Base-by-base conservation (phyloP, 2,113 vertebrate genomes). In the Miniopterus natalensis region DNA sequence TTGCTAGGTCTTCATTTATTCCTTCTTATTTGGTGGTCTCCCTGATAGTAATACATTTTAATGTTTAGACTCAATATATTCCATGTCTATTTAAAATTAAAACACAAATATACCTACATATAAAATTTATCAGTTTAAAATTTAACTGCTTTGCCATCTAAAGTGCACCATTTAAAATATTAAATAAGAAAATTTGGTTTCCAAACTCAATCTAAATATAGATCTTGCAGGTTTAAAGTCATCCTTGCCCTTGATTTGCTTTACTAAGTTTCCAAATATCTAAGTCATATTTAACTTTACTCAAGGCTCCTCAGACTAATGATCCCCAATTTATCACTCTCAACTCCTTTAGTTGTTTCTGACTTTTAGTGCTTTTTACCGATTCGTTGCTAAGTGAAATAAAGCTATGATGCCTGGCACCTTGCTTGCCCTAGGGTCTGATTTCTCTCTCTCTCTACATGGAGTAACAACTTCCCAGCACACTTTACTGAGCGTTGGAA, bases 31-130 rank as follows among this genome's bases (percentile, higher is more conserved):
- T 81, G 53, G 8, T 74, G 51, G 0, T 51, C 6, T 47, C 15
- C 17, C 8, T 79, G 31, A 17, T 36, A 68, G 25, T 66, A 40
- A 57, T 23, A 49, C 14, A 71, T 92, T 77, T 71, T 88, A 84
- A 92, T 84, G 42, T 57, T 92, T 42, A 57, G 3, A 18, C 11
- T 63, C 23, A 88, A n/a, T 73, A 49, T 57, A 71, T 29, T 8
- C 5, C 25, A 71, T 57, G 49, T 59, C 29, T 92, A 63, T 84
- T 73, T 79, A 89, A 79, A 84, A 94, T 79, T 59, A 73, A 65
- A 84, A 29, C 8, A 51, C 45, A 51, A 55, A 27, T 9, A 78
- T 84, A 51, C 31, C 53, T 40, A 59, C 18, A 3, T 29, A 53
- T 51, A 40, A 74, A 81, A 36, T 11, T 63, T 80, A 49, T 71